phyloP scores from a whole-genome alignment of 2,113 vertebrate species.

The Agapornis roseicollis region DNA sequence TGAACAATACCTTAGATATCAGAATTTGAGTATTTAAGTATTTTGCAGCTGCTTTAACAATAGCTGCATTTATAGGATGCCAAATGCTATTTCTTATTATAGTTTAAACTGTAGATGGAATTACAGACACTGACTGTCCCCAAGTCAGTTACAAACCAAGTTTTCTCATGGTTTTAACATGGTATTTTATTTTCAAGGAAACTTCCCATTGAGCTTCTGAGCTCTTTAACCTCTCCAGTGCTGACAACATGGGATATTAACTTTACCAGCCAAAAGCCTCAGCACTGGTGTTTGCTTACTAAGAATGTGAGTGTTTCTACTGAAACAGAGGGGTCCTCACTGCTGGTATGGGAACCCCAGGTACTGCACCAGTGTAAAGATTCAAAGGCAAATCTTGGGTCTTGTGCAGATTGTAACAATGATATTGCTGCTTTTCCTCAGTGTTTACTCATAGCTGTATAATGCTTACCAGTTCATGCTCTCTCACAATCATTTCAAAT shows the following conservation, averaged over 20 bases:
- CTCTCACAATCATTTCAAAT: not conserved
- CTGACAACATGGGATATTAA: not conserved
- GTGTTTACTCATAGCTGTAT: not conserved
- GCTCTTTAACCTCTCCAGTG: not conserved
- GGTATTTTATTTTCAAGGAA: not conserved
- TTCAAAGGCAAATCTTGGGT: not conserved
- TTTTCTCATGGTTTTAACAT: not conserved
- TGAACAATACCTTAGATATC: not conserved
- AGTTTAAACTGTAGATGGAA: not conserved
- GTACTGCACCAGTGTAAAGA: not conserved
- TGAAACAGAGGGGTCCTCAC: accelerated
- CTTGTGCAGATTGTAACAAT: not conserved
- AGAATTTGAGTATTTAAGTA: not conserved
- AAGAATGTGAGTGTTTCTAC: not conserved
- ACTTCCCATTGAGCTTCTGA: not conserved
- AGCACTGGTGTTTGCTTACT: not conserved
- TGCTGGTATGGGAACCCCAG: not conserved
- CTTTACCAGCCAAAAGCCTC: not conserved
- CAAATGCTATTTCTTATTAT: not conserved
- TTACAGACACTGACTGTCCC: not conserved
- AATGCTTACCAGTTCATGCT: not conserved
- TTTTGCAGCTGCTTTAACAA: not conserved
- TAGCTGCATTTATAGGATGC: not conserved
- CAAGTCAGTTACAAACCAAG: not conserved
- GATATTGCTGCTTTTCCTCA: not conserved